Percentiles rank a stretch among this genome's conserved stretches.
Evolutionary conservation across 2,113 vertebrate species (phyloP).

Genomic region (Morone chrysops): DNA sequence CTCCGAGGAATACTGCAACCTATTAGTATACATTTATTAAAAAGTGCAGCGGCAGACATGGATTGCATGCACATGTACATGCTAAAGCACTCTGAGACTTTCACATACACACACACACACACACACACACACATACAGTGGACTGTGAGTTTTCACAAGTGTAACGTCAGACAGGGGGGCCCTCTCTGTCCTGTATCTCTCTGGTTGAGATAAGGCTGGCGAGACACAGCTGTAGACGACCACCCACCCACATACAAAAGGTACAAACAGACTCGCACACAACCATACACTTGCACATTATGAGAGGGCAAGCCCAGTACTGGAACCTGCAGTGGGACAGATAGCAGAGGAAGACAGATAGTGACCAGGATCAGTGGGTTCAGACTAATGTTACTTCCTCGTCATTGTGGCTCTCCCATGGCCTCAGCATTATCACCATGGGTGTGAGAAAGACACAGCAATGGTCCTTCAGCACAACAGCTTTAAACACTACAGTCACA

Average conservation of each 20-base stretch:
- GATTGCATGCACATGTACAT: constrained; percentile 19
- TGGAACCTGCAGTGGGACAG: constrained; percentile 57
- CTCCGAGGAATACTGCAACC: constrained; percentile 51
- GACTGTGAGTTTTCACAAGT: constrained; percentile 61
- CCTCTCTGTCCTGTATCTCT: constrained; percentile 69
- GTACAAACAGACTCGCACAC: constrained; percentile 52
- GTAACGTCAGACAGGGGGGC: constrained; percentile 61
- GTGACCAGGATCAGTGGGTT: constrained; percentile 63
- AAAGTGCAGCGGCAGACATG: constrained; percentile 32
- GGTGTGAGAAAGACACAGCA: constrained; percentile 73
- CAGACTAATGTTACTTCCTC: constrained; percentile 51
- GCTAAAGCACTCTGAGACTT: not conserved
- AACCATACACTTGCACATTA: constrained; percentile 36
- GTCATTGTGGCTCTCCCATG: constrained; percentile 48
- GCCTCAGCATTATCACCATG: constrained; percentile 65
- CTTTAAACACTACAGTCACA: constrained; percentile 51
- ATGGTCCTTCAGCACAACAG: constrained; percentile 20
- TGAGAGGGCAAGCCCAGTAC: constrained; percentile 41
- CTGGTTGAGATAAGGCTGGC: constrained; percentile 71
- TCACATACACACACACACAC: constrained; percentile 12
- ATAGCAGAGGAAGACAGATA: constrained; percentile 61
- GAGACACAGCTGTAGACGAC: constrained; percentile 69
- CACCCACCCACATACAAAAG: constrained; percentile 68
- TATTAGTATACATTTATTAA: constrained; percentile 60
- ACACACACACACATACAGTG: constrained; percentile 17